These are phyloP conservation scores for Tinamus guttatus DNA, from an alignment of 2,113 vertebrate genomes.

Conservation along the genomic window DNA sequence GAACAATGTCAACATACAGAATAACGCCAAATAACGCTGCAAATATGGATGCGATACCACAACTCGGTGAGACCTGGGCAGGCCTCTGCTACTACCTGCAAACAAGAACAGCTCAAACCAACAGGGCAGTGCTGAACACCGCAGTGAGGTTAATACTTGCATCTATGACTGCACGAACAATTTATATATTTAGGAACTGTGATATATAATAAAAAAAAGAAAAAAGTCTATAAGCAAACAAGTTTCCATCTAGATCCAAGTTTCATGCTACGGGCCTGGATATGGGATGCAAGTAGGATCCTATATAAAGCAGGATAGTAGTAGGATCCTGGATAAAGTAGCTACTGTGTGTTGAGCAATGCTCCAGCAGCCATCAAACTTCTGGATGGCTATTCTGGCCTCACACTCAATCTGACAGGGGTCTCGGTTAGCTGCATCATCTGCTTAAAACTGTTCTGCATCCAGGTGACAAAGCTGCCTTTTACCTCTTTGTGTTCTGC, in stretches of 20 bases:
- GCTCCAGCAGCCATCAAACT: background rate
- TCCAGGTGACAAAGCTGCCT: background rate
- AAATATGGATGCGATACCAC: background rate
- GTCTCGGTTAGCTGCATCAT: background rate
- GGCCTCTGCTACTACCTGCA: background rate
- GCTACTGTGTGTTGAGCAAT: background rate
- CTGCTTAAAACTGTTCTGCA: background rate
- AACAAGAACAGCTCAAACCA: background rate
- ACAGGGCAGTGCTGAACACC: accelerated
- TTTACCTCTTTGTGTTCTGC: background rate
- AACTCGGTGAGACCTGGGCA: background rate
- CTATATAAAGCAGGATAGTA: too few relatives aligned
- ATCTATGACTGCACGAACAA: background rate
- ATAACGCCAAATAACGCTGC: background rate
- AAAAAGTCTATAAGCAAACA: background rate
- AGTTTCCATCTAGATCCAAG: background rate
- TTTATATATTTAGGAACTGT: background rate
- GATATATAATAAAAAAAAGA: background rate
- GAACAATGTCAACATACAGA: background rate
- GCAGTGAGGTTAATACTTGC: background rate
- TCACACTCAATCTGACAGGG: background rate
- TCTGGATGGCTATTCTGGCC: background rate
- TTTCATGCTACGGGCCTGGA: background rate
- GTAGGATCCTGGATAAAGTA: too few relatives aligned
- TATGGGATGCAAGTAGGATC: background rate